Conservation (phyloP, 2,797 vertebrate genomes). For the Pampus argenteus region DNA sequence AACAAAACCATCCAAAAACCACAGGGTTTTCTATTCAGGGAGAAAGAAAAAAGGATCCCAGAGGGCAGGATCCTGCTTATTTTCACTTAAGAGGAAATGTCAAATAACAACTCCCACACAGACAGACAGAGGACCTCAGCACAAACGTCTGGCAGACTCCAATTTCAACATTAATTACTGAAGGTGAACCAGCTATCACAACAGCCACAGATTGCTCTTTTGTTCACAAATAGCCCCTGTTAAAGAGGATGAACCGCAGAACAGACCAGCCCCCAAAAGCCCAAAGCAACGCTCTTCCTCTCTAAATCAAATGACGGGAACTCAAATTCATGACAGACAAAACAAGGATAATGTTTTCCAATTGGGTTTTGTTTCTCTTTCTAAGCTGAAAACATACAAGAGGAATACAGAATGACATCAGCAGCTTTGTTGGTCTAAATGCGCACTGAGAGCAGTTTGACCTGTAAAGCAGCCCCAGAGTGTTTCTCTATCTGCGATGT, state of each 20-base stretch:
- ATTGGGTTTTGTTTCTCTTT: constrained; percentile 15
- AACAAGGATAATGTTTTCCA: constrained; percentile 41
- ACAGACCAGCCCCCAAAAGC: constrained; percentile 23
- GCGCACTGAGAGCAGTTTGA: constrained; percentile 67
- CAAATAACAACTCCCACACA: constrained; percentile 65
- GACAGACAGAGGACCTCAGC: constrained; percentile 61
- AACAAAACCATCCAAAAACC: constrained; percentile 26
- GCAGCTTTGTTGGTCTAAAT: constrained; percentile 66
- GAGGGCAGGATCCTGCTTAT: constrained; percentile 47
- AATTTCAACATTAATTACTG: constrained; percentile 68
- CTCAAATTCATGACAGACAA: constrained; percentile 34
- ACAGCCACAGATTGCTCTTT: constrained; percentile 64
- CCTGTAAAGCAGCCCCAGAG: constrained; percentile 66
- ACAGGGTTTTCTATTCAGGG: constrained; percentile 23
- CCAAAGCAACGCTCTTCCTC: constrained; percentile 17
- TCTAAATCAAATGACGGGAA: constrained; percentile 32
- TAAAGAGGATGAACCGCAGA: constrained; percentile 40
- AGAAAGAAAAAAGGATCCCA: constrained; percentile 40
- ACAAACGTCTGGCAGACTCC: constrained; percentile 56
- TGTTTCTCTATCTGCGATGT: constrained; percentile 54
- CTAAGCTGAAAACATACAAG: constrained; percentile 30
- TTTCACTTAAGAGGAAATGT: constrained; percentile 61
- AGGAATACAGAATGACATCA: constrained; percentile 45
- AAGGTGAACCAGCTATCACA: constrained; percentile 77
- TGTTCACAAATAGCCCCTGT: constrained; percentile 44